These are phyloP conservation scores for Didymodactylos carnosus DNA, from an alignment of 2,888 invertebrate genomes.

Conservation along the genomic window DNA sequence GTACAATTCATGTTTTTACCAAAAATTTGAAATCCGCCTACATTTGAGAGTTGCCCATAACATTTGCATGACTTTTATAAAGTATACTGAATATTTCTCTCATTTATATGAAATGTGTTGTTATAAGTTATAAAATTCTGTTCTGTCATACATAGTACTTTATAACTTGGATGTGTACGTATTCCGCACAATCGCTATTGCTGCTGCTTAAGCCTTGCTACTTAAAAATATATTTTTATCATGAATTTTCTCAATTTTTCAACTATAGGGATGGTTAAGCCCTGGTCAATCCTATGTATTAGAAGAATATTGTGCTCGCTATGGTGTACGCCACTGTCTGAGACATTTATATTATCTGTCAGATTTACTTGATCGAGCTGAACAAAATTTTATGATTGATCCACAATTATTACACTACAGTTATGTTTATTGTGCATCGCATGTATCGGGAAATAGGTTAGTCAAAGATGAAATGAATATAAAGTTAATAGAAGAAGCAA, in stretches of 20 bases:
- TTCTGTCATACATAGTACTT: too few relatives aligned
- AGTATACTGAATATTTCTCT: neutral
- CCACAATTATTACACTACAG: constrained; percentile 95
- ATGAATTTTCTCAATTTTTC: constrained; percentile 37
- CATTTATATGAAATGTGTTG: too few relatives aligned
- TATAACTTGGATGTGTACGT: too few relatives aligned
- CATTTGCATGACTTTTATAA: too few relatives aligned
- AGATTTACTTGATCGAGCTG: constrained; percentile 78
- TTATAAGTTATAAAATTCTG: too few relatives aligned
- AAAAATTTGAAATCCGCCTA: too few relatives aligned
- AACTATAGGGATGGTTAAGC: constrained; percentile 81
- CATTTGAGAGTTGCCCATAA: too few relatives aligned
- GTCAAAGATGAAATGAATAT: constrained; percentile 35
- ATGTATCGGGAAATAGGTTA: constrained; percentile 94
- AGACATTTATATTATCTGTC: constrained; percentile 84
- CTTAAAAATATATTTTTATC: neutral
- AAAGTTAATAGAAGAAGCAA: neutral
- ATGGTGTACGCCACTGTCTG: constrained; percentile 87
- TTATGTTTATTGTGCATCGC: constrained; percentile 96
- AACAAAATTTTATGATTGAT: constrained; percentile 81
- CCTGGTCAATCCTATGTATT: constrained; percentile 94
- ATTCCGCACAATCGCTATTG: too few relatives aligned
- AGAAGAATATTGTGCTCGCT: constrained; percentile 72
- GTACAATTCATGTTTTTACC: too few relatives aligned
- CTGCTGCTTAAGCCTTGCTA: neutral